Percentiles rank a stretch among this genome's conserved stretches.
phyloP scores from a whole-genome alignment of 92 coral and sea anemone species.

The Plumapathes pennacea region DNA sequence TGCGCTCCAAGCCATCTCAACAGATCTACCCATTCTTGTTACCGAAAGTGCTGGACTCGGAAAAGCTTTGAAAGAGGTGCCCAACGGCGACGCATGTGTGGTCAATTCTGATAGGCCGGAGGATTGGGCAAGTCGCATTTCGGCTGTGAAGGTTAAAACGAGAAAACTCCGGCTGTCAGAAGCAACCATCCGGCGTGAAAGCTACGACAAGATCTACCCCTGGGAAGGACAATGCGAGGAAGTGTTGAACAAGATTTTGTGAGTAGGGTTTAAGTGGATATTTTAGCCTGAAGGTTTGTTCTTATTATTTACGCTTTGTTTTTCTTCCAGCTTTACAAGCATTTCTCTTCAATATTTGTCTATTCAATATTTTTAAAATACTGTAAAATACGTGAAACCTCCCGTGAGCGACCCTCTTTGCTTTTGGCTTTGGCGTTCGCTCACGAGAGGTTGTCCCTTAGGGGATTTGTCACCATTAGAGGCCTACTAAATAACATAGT shows the following conservation, averaged over 20 bases:
- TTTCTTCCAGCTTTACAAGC: too few relatives aligned
- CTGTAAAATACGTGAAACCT: too few relatives aligned
- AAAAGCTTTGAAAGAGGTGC: slow-evolving; percentile 9
- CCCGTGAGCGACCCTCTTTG: too few relatives aligned
- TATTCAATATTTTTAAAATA: too few relatives aligned
- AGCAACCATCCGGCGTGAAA: slow-evolving; percentile 7
- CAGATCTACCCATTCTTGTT: slow-evolving; percentile 28
- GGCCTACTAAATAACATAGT: too few relatives aligned
- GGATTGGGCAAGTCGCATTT: slow-evolving; percentile 19
- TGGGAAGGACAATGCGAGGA: slow-evolving; percentile 2
- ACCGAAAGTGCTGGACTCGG: slow-evolving; percentile 33
- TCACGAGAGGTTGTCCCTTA: too few relatives aligned
- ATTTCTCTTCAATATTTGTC: too few relatives aligned
- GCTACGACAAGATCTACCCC: neutral
- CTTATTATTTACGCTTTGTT: too few relatives aligned
- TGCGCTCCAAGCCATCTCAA: slow-evolving; percentile 34
- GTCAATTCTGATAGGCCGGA: slow-evolving; percentile 17
- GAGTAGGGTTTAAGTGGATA: too few relatives aligned
- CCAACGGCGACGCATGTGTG: neutral
- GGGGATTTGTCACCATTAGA: too few relatives aligned
- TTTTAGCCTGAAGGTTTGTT: too few relatives aligned
- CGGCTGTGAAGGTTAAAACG: neutral
- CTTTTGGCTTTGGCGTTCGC: too few relatives aligned
- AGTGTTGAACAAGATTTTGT: slow-evolving; percentile 3
- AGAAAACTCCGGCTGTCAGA: neutral